Percentiles rank a stretch among this genome's conserved stretches.
Evolutionary conservation across 1,140 invertebrate genomes (phyloP).

Genomic region (Hormaphis cornu): DNA sequence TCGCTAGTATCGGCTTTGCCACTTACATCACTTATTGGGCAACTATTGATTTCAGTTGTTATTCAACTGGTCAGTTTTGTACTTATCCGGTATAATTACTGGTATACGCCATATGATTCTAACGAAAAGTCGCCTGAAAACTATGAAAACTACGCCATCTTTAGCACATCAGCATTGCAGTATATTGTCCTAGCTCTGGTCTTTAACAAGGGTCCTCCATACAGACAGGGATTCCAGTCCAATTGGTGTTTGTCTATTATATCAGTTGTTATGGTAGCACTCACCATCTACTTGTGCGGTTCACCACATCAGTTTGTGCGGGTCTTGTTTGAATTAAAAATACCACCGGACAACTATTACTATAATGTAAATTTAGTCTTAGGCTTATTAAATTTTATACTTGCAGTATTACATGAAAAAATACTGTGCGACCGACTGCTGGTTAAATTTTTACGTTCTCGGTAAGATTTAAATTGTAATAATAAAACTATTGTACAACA

Average conservation of each 20-base stretch:
- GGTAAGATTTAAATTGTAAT: neutral
- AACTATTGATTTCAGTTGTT: constrained; percentile 58
- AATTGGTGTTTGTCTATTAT: constrained; percentile 53
- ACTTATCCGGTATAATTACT: constrained; percentile 54
- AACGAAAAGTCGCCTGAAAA: constrained; percentile 47
- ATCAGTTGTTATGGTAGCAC: constrained; percentile 58
- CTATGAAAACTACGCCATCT: constrained; percentile 78
- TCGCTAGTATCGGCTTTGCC: constrained; percentile 58
- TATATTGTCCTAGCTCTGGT: constrained; percentile 83
- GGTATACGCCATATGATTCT: constrained; percentile 55
- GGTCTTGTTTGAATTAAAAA: constrained; percentile 52
- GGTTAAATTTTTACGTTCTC: constrained; percentile 18
- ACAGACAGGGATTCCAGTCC: constrained; percentile 60
- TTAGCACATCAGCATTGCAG: constrained; percentile 80
- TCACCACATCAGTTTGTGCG: constrained; percentile 56
- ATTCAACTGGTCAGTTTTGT: constrained; percentile 60
- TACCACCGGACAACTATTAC: constrained; percentile 57
- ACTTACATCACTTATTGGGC: constrained; percentile 56
- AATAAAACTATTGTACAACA: neutral
- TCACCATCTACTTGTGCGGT: constrained; percentile 1
- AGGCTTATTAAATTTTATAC: constrained; percentile 48
- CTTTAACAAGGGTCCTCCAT: constrained; percentile 85
- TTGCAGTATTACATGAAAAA: constrained; percentile 36
- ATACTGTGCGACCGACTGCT: constrained; percentile 15
- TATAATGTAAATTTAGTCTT: constrained; percentile 52